Evolutionary conservation across 1,140 invertebrate genomes (phyloP).

Genomic region (Drosophila murphyi): DNA sequence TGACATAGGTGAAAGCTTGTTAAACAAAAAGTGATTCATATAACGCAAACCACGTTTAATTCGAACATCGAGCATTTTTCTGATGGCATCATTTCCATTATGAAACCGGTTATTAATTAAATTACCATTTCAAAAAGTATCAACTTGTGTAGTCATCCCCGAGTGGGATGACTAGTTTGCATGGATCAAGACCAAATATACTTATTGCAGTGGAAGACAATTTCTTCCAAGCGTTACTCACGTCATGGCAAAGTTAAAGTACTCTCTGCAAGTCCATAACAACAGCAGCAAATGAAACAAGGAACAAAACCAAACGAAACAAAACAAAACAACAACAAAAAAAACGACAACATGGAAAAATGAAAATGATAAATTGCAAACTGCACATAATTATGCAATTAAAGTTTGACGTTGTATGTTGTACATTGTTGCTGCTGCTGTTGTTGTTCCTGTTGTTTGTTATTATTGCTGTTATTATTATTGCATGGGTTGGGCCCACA

Average conservation of each 20-base stretch:
- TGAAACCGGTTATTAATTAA: no score
- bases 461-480: constrained; percentile 73
- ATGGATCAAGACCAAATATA: no score
- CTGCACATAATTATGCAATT: constrained; percentile 85
- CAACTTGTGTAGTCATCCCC: no score
- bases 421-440: constrained; percentile 40
- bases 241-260: background rate
- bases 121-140: no score
- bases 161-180: no score
- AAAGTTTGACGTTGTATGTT: constrained; percentile 81
- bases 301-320: constrained; percentile 30
- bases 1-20: no score
- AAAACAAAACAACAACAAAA: constrained; percentile 37
- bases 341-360: constrained; percentile 77
- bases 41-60: no score
- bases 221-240: no score
- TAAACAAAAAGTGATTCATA: no score
- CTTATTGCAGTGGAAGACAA: no score
- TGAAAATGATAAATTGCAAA: constrained; percentile 85
- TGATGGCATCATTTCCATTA: no score
- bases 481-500: constrained; percentile 62
- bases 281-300: constrained; percentile 30
- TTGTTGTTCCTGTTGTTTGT: constrained; percentile 33
- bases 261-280: constrained; percentile 13
- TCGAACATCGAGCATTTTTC: no score